These are phyloP conservation scores for Drosophila asahinai DNA, from an alignment of 1,140 invertebrate genomes.

Conservation along the genomic window DNA sequence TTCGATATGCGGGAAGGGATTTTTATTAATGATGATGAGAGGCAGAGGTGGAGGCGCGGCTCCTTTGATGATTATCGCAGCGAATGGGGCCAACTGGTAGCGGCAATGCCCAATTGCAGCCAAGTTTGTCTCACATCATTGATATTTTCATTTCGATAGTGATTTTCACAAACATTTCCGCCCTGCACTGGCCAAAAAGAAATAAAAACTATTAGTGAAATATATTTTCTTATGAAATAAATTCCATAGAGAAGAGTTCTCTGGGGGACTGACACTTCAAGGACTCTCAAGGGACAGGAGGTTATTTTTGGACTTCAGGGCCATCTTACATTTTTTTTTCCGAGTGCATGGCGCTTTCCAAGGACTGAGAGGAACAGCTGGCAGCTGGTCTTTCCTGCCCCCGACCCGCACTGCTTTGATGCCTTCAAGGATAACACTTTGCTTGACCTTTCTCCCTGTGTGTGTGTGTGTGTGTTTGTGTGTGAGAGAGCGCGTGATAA, in stretches of 20 bases:
- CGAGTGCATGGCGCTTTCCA: slow-evolving; percentile 9
- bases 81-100: slow-evolving; percentile 4
- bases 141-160: slow-evolving; percentile 70
- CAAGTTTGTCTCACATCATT: slow-evolving; percentile 46
- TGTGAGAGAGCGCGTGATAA: slow-evolving; percentile 59
- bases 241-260: no score
- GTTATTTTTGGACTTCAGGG: not conserved
- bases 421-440: slow-evolving; percentile 73
- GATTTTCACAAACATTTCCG: slow-evolving; percentile 40
- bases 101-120: slow-evolving; percentile 22
- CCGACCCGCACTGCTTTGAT: slow-evolving; percentile 51
- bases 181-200: slow-evolving; percentile 7
- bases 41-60: not conserved
- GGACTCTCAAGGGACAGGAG: not conserved
- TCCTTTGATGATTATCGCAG: slow-evolving; percentile 45
- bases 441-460: slow-evolving; percentile 67
- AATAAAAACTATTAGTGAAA: no score
- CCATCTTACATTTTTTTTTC: not conserved
- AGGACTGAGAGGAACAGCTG: slow-evolving; percentile 63
- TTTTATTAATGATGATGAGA: slow-evolving; percentile 31
- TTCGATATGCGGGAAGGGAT: slow-evolving; percentile 5
- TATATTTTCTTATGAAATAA: no score
- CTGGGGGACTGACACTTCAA: not conserved
- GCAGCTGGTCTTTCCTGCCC: slow-evolving; percentile 42
- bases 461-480: slow-evolving; percentile 12